Evolutionary conservation across 2,888 invertebrate genomes (phyloP).

Genomic region (Galeopsomyia nigrocyanea): DNA sequence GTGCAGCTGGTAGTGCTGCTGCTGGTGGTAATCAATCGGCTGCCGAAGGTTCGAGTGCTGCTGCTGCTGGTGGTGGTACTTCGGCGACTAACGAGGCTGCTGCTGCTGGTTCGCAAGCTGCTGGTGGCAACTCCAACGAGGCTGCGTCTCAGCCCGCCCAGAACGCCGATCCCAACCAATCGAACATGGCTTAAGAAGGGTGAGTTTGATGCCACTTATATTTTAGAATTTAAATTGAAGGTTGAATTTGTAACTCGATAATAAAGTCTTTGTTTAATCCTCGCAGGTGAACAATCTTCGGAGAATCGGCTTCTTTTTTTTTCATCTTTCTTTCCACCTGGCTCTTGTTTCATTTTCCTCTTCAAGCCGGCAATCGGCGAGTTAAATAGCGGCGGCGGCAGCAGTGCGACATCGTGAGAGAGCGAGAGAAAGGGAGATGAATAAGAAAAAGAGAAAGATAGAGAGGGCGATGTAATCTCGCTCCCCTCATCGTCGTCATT

Average conservation of each 20-base stretch:
- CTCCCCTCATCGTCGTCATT: no score
- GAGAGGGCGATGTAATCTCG: no score
- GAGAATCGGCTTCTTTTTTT: constrained; percentile 41
- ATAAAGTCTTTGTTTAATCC: background rate
- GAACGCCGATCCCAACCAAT: constrained; percentile 65
- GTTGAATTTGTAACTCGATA: no score
- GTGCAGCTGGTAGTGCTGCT: constrained; percentile 49
- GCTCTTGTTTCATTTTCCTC: constrained; percentile 41
- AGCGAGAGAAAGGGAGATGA: constrained; percentile 40
- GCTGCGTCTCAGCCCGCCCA: constrained; percentile 49
- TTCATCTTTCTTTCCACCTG: constrained; percentile 45
- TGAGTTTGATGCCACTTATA: constrained; percentile 20
- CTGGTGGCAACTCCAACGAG: background rate
- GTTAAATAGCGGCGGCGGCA: no score
- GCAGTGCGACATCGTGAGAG: constrained; percentile 22
- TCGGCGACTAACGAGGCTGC: constrained; percentile 55
- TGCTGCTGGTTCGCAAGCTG: background rate
- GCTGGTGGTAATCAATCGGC: constrained; percentile 34
- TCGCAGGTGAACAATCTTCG: constrained; percentile 36
- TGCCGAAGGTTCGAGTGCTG: constrained; percentile 52
- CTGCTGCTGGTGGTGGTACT: constrained; percentile 57
- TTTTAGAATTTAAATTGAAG: constrained; percentile 31
- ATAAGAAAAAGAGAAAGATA: constrained; percentile 12
- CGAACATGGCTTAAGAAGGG: constrained; percentile 65
- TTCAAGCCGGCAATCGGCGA: constrained; percentile 5